Evolutionary conservation across 2,797 vertebrate species (phyloP).

Genomic region (Schizopygopsis pylzovi): DNA sequence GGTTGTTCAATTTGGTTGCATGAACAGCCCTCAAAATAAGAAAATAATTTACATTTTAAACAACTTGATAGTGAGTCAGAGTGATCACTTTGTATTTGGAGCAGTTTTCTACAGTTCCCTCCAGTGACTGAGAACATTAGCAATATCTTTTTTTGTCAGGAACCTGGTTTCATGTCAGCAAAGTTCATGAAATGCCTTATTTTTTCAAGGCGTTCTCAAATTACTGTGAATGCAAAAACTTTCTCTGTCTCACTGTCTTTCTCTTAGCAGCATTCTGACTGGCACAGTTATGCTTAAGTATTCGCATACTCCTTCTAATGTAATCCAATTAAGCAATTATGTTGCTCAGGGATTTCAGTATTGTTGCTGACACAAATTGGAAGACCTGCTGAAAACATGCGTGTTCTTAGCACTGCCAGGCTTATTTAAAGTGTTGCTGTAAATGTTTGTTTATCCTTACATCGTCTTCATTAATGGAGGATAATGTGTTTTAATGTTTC

Average conservation of each 20-base stretch:
- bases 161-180: not conserved
- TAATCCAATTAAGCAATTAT: conserved; percentile 31
- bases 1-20: not conserved
- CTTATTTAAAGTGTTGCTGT: conserved; percentile 6
- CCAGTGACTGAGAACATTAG: not conserved
- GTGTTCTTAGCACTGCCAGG: not conserved
- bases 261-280: not conserved
- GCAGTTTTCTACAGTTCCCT: too few relatives aligned
- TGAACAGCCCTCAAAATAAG: not conserved
- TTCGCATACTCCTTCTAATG: not conserved
- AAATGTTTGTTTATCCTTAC: not conserved
- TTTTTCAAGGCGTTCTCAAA: not conserved
- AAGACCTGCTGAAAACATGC: conserved; percentile 4
- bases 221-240: not conserved
- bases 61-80: not conserved
- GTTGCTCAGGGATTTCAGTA: not conserved
- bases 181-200: not conserved
- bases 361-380: not conserved
- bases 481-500: not conserved
- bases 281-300: not conserved
- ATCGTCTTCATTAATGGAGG: not conserved
- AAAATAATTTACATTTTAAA: not conserved
- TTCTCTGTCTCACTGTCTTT: not conserved
- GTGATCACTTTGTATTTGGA: not conserved
- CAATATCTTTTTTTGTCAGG: not conserved